A percentile compares a stretch with the other conserved stretches of the same genome.
Conservation (phyloP, 2,888 invertebrate genomes). For the Lycaena phlaeas region DNA sequence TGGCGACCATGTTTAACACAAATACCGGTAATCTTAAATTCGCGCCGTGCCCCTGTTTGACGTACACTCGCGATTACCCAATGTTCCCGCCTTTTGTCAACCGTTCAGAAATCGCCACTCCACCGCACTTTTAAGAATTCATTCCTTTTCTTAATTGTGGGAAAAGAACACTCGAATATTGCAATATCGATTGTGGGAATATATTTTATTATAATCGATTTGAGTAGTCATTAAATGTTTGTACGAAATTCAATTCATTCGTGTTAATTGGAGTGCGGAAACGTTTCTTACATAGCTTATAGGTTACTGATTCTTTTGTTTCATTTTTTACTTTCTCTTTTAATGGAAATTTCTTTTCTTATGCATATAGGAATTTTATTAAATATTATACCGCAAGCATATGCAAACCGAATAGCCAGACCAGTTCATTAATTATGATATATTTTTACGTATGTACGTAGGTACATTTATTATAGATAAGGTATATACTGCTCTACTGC, state of each 20-base stretch:
- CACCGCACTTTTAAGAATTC: conserved; percentile 35
- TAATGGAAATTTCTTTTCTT: no score
- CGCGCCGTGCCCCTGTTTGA: conserved; percentile 44
- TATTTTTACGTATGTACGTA: no score
- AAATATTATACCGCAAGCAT: no score
- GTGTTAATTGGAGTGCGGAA: conserved; percentile 30
- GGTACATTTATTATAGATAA: no score
- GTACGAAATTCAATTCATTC: conserved; percentile 31
- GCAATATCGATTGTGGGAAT: conserved; percentile 53
- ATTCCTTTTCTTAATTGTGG: conserved; percentile 52
- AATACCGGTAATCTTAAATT: conserved; percentile 57
- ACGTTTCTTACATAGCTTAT: conserved; percentile 11
- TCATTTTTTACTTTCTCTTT: no score
- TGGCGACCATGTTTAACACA: conserved; percentile 50
- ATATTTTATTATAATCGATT: conserved; percentile 25
- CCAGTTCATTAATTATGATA: no score
- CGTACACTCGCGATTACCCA: conserved; percentile 49
- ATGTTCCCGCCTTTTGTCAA: conserved; percentile 45
- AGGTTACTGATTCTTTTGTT: conserved; percentile 4
- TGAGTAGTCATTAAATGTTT: conserved; percentile 34
- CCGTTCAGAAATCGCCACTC: conserved; percentile 50
- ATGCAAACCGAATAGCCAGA: no score
- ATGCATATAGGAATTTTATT: no score
- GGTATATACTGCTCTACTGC: no score
- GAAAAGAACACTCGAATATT: conserved; percentile 50